Percentiles rank a stretch among this genome's conserved stretches.
phyloP scores from a whole-genome alignment of 2,113 vertebrate species.

The Dipodomys ordii region DNA sequence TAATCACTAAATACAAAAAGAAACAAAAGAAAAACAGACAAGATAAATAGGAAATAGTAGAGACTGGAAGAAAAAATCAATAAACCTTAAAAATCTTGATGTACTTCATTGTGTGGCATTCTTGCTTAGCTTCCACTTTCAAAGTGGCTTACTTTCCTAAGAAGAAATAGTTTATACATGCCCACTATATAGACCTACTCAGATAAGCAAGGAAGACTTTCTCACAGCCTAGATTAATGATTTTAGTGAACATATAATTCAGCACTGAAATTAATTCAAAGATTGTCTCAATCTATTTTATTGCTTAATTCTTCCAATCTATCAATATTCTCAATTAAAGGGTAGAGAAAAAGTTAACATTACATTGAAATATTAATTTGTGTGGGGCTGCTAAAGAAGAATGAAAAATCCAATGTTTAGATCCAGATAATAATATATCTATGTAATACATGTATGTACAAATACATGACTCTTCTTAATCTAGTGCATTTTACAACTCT shows the following conservation, averaged over 20 bases:
- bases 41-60: too few relatives aligned
- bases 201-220: not conserved
- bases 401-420: not conserved
- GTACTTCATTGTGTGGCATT: not conserved
- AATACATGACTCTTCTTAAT: not conserved
- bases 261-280: not conserved
- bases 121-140: not conserved
- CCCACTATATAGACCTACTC: not conserved
- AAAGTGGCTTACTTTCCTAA: not conserved
- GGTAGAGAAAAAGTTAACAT: not conserved
- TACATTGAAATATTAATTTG: not conserved
- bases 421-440: not conserved
- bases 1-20: not conserved
- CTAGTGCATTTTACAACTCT: constrained; percentile 33
- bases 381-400: not conserved
- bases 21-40: too few relatives aligned
- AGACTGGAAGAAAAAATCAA: not conserved
- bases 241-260: not conserved
- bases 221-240: not conserved
- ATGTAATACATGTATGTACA: not conserved
- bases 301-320: not conserved
- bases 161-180: not conserved
- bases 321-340: not conserved
- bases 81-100: not conserved
- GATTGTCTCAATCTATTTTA: not conserved